Percentiles rank a stretch among this genome's conserved stretches.
Conservation (phyloP, 2,797 vertebrate species). For the Poecilia velifera region DNA sequence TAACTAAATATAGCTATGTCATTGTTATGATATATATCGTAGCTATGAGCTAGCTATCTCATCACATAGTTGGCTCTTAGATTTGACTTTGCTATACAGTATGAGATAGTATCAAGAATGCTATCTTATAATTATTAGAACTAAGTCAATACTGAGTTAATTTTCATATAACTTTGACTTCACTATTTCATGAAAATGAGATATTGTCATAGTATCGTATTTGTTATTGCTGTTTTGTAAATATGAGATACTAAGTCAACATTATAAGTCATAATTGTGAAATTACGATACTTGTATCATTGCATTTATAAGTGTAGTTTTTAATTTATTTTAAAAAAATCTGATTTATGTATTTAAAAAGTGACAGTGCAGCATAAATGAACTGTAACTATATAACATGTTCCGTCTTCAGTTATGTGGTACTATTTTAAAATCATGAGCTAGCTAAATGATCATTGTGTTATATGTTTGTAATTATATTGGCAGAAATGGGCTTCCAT, state of each 20-base stretch:
- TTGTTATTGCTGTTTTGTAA: background rate
- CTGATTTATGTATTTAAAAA: background rate
- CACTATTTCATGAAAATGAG: background rate
- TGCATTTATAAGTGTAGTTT: background rate
- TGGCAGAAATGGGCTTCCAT: conserved; percentile 11
- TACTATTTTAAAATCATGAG: background rate
- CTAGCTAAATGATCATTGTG: background rate
- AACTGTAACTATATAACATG: background rate
- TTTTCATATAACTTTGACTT: background rate
- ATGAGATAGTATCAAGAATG: background rate
- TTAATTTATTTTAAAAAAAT: background rate
- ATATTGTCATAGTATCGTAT: background rate
- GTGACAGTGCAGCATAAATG: background rate
- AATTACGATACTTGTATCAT: background rate
- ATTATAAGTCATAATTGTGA: background rate
- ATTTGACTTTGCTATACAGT: background rate
- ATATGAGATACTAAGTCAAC: background rate
- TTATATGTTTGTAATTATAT: background rate
- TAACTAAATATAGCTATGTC: background rate
- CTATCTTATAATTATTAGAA: background rate
- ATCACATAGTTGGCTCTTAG: background rate
- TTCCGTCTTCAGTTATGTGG: background rate
- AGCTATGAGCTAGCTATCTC: background rate
- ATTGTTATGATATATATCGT: background rate
- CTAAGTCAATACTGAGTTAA: background rate